Base-by-base conservation (phyloP, 1,140 invertebrate species). In the Penaeus japonicus region DNA sequence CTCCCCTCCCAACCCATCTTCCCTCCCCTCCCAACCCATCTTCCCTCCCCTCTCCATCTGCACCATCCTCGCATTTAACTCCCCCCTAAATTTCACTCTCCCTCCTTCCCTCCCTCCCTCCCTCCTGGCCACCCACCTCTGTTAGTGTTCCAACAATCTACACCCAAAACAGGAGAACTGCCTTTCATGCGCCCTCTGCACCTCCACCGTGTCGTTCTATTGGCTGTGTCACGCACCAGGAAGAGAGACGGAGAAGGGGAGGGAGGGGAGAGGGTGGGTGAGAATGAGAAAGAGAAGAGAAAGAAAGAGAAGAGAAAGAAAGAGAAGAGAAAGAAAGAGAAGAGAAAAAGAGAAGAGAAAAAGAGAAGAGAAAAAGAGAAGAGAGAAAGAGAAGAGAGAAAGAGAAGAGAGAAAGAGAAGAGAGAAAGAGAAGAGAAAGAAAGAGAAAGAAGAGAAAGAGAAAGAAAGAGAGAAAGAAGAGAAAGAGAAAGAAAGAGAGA, bases 401-500 rank as follows among this genome's bases (percentile, higher is more conserved):
- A 32, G 22, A 20, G 17, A 77, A 5, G 22, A 15, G 22, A 4
- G 27, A 53, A 4, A 4, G 35, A 53, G 18, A 79, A 24, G 0
- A 0, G n/a, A 18, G 47, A 17, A 53, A 4, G 27, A 35, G 20
- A 1, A 79, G 39, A 22, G 39, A 79, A 27, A 53, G 35, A 47
- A 35, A 53, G 77, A 79, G 35, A 53, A 35, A 24, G 35, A n/a
- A 27, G 47, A 27, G 17, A 35, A 53, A 27, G 5, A 27, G n/a
- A 35, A 22, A 27, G 47, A 27, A 79, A 35, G 22, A 24, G 47
- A 27, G n/a, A 35, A 53, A 27, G 18, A 27, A 79, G 35, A 47
- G 77, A 79, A 20, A 79, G 35, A 79, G 77, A 47, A 35, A 79
- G 77, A 79, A 35, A 53, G 77, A 79, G 20, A 79, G 35, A 79